These are phyloP conservation scores for Triops longicaudatus DNA, from an alignment of 1,140 invertebrate species.

Conservation along the genomic window DNA sequence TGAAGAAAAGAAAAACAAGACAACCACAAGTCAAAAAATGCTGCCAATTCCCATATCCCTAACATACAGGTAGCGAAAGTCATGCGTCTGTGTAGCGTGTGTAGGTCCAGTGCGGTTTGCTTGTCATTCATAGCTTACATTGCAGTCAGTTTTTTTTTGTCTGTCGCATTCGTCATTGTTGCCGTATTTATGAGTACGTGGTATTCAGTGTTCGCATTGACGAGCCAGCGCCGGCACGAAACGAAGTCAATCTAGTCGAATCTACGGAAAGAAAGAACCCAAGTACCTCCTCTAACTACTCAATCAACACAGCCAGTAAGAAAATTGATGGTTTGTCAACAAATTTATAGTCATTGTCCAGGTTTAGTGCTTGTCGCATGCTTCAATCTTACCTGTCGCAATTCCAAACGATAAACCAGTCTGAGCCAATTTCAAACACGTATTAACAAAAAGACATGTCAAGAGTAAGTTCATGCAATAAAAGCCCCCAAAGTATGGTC, in stretches of 20 bases:
- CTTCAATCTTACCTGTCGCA: background rate
- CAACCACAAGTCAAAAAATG: background rate
- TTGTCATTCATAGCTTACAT: constrained; percentile 4
- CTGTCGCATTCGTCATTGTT: background rate
- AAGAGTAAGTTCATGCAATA: background rate
- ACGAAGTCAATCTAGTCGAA: constrained; percentile 2
- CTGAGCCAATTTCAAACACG: background rate
- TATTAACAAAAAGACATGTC: background rate
- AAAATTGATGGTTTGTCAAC: background rate
- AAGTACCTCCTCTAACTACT: constrained; percentile 4
- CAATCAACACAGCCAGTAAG: background rate
- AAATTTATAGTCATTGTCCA: background rate
- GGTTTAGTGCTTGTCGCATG: constrained; percentile 2
- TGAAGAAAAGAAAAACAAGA: constrained; percentile 31
- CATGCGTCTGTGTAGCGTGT: background rate
- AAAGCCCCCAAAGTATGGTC: background rate
- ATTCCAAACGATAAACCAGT: background rate
- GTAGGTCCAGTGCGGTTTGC: background rate
- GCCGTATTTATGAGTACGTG: background rate
- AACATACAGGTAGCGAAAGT: background rate
- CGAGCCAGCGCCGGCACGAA: background rate
- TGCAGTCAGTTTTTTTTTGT: background rate
- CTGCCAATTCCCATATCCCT: background rate
- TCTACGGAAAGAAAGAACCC: constrained; percentile 11
- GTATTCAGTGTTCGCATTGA: background rate